phyloP scores from a whole-genome alignment of 2,888 invertebrate genomes.

The Nemotelus pantherinus region DNA sequence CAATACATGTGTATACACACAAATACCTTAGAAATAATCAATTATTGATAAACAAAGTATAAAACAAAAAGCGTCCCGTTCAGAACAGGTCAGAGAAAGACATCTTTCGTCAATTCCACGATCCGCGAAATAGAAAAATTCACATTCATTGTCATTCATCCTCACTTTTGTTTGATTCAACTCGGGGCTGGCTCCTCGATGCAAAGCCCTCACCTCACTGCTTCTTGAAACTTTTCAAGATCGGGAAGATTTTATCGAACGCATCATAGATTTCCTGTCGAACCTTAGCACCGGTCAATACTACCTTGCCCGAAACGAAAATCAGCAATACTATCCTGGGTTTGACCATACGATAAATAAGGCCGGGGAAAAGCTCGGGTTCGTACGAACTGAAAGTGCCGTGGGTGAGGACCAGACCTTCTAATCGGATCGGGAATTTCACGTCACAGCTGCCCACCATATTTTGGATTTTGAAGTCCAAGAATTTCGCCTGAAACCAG shows the following conservation, averaged over 20 bases:
- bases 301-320: constrained; percentile 99
- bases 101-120: no score
- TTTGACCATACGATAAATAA: constrained; percentile 98
- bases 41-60: no score
- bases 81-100: no score
- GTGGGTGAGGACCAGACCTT: constrained; percentile 78
- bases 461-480: constrained; percentile 84
- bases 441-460: constrained; percentile 84
- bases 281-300: constrained; percentile 96
- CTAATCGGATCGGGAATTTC: constrained; percentile 79
- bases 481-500: constrained; percentile 76
- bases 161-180: not conserved
- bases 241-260: constrained; percentile 95
- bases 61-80: no score
- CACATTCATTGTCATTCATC: not conserved
- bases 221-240: constrained; percentile 94
- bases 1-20: no score
- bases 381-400: constrained; percentile 89
- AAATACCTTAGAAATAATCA: no score
- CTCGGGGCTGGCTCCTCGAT: not conserved
- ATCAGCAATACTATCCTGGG: constrained; percentile 96
- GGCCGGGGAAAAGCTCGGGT: constrained; percentile 97
- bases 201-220: constrained; percentile 64
- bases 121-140: no score
- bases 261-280: constrained; percentile 92